These are phyloP conservation scores for Azorinus chamasolen DNA, from an alignment of 2,888 invertebrate genomes.

Conservation along the genomic window DNA sequence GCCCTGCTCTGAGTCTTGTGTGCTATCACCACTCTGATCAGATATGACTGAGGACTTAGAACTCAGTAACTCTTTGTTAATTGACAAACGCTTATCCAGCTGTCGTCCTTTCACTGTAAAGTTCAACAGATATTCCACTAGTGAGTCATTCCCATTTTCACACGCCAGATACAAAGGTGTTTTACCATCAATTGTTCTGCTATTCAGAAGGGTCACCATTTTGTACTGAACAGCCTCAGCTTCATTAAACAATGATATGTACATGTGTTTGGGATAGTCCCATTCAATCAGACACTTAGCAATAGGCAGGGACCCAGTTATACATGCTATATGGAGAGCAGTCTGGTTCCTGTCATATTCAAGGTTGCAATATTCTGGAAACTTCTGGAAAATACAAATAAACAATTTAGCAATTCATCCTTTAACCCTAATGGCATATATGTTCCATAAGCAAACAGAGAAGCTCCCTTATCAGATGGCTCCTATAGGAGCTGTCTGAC, in stretches of 20 bases:
- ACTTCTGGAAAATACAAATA: conserved; percentile 88
- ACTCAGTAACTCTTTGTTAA: no score
- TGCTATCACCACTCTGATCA: neutral
- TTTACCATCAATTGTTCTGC: conserved; percentile 90
- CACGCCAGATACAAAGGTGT: conserved; percentile 95
- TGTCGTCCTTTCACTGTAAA: conserved; percentile 51
- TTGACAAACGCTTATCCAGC: neutral
- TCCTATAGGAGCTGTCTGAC: no score
- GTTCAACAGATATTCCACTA: conserved; percentile 71
- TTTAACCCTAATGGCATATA: neutral
- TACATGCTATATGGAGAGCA: conserved; percentile 96
- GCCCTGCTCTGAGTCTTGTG: neutral
- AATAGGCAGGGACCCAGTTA: conserved; percentile 93
- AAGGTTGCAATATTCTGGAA: conserved; percentile 94
- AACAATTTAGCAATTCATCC: neutral
- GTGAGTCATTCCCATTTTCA: conserved; percentile 85
- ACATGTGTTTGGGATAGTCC: conserved; percentile 92
- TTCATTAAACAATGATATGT: conserved; percentile 89
- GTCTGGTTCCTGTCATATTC: conserved; percentile 97
- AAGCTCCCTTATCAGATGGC: no score
- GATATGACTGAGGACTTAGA: no score
- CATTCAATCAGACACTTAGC: conserved; percentile 92
- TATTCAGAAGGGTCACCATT: conserved; percentile 91
- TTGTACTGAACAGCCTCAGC: conserved; percentile 88
- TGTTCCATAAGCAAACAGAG: no score